Evolutionary conservation across 1,140 invertebrate species (phyloP), one percentile per base, ranked within the genome.

Genomic region (Drosophila sulfurigaster): DNA sequence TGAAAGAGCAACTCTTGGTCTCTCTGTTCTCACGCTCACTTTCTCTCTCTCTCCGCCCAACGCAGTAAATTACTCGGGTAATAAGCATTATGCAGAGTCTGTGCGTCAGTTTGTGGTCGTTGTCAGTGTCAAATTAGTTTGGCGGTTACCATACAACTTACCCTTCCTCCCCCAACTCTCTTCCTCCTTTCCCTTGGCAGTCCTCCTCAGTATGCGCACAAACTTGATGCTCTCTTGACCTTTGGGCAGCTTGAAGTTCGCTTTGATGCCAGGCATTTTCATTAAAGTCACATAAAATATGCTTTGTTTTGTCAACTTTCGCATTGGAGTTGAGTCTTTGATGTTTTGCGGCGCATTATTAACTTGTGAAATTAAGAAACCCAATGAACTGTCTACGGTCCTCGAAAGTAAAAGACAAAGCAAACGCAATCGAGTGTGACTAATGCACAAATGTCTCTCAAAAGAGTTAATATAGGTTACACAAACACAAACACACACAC

Each of bases 41-140:
- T 0, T 20, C 16, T 20, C 20, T 20, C 20, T 25, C 32, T 4
- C 35, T 41, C 11, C 16, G 43, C 11, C 46, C 28, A 28, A 15
- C 52, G 15, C 43, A 13, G 66, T 70, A 73, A 73, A 73, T 73
- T 73, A 68, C 70, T 59, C 57, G 74, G 41, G 74, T 88, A 88
- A 88, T 88, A 88, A 88, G 85, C 85, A 83, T 88, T 87, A 83
- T 87, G 85, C 80, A 80, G 59, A 82, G 80, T 67, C 74, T 72
- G 77, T 72, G 56, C 32, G 76, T 65, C 75, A 54, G 54, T 57
- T 60, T 83, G 49, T 32, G 63, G 78, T 45, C 66, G 57, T 54
- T 67, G 69, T 88, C 73, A 83, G 73, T 82, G 80, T 89, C 85
- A 88, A 88, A 89, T 88, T 88, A 89, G 77, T 68, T 88, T 88